These are phyloP conservation scores for Pseudobourletiella spinata DNA, from an alignment of 1,140 invertebrate species.

Conservation along the genomic window DNA sequence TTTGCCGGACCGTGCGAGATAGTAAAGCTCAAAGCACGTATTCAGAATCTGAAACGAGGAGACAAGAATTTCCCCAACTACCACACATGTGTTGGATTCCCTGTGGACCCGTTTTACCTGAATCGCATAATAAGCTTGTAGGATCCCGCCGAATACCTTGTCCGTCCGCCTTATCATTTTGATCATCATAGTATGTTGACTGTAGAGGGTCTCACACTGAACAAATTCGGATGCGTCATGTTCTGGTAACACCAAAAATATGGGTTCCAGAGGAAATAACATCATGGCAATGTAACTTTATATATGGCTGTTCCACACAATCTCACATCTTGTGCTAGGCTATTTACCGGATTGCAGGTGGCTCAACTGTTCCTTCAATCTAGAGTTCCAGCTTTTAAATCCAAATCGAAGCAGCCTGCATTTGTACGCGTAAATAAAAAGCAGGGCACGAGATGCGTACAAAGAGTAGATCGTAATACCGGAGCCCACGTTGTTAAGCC, in stretches of 20 bases:
- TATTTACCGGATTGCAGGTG: too few species aligned
- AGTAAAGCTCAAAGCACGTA: slow-evolving; percentile 35
- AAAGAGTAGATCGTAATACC: slow-evolving; percentile 28
- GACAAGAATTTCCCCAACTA: not conserved
- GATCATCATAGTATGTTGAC: slow-evolving; percentile 15
- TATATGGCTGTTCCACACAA: too few species aligned
- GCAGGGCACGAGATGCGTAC: slow-evolving; percentile 25
- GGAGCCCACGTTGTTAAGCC: too few species aligned
- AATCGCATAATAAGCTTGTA: slow-evolving; percentile 32
- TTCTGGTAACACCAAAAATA: too few species aligned
- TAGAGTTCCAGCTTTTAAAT: slow-evolving; percentile 28
- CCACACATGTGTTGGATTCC: not conserved
- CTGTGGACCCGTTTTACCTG: slow-evolving; percentile 19
- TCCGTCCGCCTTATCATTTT: slow-evolving; percentile 22
- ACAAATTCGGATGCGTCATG: not conserved
- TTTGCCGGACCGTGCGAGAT: slow-evolving; percentile 17
- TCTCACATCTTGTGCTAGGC: too few species aligned
- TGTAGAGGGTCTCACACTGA: slow-evolving; percentile 14
- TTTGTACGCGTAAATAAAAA: slow-evolving; percentile 28
- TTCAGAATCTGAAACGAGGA: slow-evolving; percentile 23
- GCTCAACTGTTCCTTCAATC: slow-evolving; percentile 5
- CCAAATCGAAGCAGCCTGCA: slow-evolving; percentile 14
- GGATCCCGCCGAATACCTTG: slow-evolving; percentile 23
- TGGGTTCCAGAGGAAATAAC: too few species aligned
- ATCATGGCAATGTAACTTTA: too few species aligned